These are phyloP conservation scores for Cryptus viduatorius DNA, from an alignment of 2,888 invertebrate species.

Conservation along the genomic window DNA sequence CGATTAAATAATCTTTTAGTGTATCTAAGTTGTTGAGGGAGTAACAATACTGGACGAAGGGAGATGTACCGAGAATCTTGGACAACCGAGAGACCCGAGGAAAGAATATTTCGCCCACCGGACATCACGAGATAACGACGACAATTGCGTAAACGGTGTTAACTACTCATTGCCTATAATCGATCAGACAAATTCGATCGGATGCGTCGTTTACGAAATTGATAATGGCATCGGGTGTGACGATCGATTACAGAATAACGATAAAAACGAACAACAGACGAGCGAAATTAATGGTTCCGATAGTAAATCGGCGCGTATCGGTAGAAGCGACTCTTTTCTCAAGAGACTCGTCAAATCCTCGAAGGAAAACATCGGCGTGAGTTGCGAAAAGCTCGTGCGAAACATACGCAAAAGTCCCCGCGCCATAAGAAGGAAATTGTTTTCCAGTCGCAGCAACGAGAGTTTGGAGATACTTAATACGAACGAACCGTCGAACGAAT, in stretches of 20 bases:
- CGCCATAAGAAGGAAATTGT: slow-evolving; percentile 72
- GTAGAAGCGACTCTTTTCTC: slow-evolving; percentile 75
- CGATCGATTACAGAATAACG: slow-evolving; percentile 2
- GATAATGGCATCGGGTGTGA: slow-evolving; percentile 53
- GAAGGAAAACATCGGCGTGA: slow-evolving; percentile 74
- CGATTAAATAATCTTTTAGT: neutral
- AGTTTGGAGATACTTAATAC: slow-evolving; percentile 25
- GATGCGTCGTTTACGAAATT: neutral
- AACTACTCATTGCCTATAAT: neutral
- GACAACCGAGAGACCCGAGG: slow-evolving; percentile 69
- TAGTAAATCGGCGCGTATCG: slow-evolving; percentile 41
- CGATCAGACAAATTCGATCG: neutral
- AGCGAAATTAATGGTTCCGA: slow-evolving; percentile 27
- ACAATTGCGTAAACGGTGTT: neutral
- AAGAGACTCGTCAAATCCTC: slow-evolving; percentile 76
- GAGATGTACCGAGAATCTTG: slow-evolving; percentile 79
- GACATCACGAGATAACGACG: slow-evolving; percentile 79
- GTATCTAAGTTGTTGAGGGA: slow-evolving; percentile 9
- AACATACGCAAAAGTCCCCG: slow-evolving; percentile 77
- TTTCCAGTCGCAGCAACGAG: slow-evolving; percentile 65
- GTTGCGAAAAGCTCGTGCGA: slow-evolving; percentile 77
- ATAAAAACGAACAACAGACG: slow-evolving; percentile 6
- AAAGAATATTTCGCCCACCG: slow-evolving; percentile 77
- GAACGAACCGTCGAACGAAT: neutral
- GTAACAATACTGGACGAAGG: slow-evolving; percentile 77